Conservation (phyloP, 2,888 invertebrate genomes). For the Drosophila siamana region DNA sequence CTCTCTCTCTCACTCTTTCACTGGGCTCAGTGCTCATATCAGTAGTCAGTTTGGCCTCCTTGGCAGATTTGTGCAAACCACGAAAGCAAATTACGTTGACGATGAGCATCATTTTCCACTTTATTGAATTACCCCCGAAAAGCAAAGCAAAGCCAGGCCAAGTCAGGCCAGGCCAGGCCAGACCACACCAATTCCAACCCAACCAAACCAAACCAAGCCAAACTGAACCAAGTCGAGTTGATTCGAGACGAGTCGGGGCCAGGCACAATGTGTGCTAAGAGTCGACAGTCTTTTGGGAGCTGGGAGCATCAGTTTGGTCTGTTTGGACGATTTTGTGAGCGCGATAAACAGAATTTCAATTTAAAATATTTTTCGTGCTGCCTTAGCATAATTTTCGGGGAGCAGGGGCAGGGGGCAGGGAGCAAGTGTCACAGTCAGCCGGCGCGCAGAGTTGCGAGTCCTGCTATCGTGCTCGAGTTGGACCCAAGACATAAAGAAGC, state of each 20-base stretch:
- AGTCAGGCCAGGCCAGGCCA: constrained; percentile 2
- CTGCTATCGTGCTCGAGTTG: constrained; percentile 16
- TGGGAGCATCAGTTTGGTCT: constrained; percentile 18
- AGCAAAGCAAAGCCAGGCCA: constrained; percentile 33
- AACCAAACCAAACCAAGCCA: constrained; percentile 10
- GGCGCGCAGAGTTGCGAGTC: constrained; percentile 29
- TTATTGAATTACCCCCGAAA: constrained; percentile 75
- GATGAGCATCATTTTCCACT: constrained; percentile 82
- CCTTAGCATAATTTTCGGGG: constrained; percentile 70
- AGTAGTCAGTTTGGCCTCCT: constrained; percentile 46
- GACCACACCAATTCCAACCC: constrained; percentile 5
- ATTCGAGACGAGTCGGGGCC: constrained; percentile 13
- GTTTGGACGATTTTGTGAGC: constrained; percentile 60
- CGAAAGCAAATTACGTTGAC: constrained; percentile 81
- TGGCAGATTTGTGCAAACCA: constrained; percentile 69
- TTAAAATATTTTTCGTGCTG: constrained; percentile 77
- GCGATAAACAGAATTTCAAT: constrained; percentile 80
- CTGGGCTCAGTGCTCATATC: constrained; percentile 18
- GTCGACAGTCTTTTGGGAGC: neutral
- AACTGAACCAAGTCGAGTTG: constrained; percentile 7
- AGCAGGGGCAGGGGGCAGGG: too few species aligned
- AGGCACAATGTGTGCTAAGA: constrained; percentile 51
- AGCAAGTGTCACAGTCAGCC: constrained; percentile 32
- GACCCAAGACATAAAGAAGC: constrained; percentile 70
- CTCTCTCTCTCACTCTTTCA: neutral